These are phyloP conservation scores for Anisognathus igniventris DNA, from an alignment of 2,797 vertebrate species.

Conservation along the genomic window DNA sequence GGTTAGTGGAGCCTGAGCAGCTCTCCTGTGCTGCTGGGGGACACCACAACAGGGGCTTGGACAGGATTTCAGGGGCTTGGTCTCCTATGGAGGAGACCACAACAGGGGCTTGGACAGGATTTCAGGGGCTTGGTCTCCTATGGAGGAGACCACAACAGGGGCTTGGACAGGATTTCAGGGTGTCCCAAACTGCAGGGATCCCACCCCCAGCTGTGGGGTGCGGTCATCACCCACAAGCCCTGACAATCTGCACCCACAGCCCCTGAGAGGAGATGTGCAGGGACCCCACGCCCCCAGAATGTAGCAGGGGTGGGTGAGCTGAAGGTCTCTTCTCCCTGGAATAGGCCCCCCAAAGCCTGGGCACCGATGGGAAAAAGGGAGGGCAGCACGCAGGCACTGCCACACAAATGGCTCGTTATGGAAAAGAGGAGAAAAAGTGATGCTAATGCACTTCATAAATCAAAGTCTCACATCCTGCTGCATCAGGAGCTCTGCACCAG, in stretches of 20 bases:
- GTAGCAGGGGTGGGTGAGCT: background rate
- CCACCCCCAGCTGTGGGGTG: background rate
- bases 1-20: background rate
- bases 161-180: background rate
- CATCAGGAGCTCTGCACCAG: background rate
- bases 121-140: too few species aligned
- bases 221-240: background rate
- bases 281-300: fast-evolving
- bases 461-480: background rate
- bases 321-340: background rate
- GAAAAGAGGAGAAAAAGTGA: background rate
- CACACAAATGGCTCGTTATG: background rate
- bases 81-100: too few species aligned
- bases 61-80: background rate
- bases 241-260: background rate
- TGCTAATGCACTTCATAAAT: slow-evolving; percentile 59
- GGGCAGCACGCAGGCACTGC: fast-evolving
- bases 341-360: background rate
- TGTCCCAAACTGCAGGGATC: background rate
- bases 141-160: too few species aligned
- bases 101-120: background rate
- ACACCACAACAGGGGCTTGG: background rate
- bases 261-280: background rate
- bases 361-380: background rate
- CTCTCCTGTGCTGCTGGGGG: background rate